Evolutionary conservation across 2,113 vertebrate species (phyloP).

Genomic region (Eulemur macaco): DNA sequence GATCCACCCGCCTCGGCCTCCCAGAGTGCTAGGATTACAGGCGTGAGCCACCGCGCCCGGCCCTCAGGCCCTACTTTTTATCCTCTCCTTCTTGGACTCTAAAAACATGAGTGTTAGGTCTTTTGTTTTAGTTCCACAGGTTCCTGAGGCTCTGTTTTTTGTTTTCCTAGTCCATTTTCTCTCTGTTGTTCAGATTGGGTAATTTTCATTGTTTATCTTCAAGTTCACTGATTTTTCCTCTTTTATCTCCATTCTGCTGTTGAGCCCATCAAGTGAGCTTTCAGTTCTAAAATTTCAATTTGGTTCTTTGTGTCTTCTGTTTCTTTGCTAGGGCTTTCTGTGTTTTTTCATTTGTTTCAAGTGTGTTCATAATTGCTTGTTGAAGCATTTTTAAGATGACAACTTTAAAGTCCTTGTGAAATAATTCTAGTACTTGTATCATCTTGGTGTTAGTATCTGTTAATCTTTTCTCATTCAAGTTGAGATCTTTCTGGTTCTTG

Average conservation of each 20-base stretch:
- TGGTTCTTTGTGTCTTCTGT: background rate
- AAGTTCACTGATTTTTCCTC: background rate
- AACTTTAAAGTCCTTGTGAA: background rate
- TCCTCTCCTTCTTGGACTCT: background rate
- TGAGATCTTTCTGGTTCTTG: background rate
- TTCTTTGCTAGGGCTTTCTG: background rate
- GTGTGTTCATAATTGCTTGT: background rate
- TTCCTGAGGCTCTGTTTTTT: background rate
- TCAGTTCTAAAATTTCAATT: background rate
- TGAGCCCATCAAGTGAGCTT: background rate
- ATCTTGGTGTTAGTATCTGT: background rate
- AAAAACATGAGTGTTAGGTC: background rate
- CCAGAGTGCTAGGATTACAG: too few relatives aligned
- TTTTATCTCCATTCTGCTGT: background rate
- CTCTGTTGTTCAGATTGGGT: background rate
- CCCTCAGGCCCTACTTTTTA: background rate
- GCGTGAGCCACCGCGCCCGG: too few relatives aligned
- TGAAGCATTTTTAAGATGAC: background rate
- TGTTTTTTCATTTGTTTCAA: background rate
- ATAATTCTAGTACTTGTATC: background rate
- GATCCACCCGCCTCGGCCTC: too few relatives aligned
- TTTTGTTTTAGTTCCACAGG: background rate
- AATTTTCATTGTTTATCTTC: background rate
- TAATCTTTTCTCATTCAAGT: background rate
- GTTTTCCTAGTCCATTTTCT: background rate